phyloP scores from a whole-genome alignment of 1,140 invertebrate species.

The Bombus consobrinus region DNA sequence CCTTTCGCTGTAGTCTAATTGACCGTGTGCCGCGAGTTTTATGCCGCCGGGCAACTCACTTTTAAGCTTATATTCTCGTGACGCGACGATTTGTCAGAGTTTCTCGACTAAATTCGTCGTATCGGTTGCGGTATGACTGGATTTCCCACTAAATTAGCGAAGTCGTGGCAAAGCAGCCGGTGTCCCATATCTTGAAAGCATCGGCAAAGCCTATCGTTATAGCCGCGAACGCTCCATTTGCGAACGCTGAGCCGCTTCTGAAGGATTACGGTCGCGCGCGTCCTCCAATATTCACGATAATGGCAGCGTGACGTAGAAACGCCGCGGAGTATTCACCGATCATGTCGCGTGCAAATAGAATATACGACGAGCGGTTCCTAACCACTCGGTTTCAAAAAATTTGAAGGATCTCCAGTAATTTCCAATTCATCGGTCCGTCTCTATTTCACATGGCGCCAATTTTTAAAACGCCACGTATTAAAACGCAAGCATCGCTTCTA shows the following conservation, averaged over 20 bases:
- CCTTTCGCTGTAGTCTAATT: no score
- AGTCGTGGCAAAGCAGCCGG: not conserved
- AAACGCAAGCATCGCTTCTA: no score
- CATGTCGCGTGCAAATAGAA: conserved; percentile 52
- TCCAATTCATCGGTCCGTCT: not conserved
- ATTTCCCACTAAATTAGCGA: not conserved
- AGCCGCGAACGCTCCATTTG: conserved; percentile 9
- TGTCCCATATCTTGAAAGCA: conserved; percentile 9
- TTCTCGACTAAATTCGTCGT: no score
- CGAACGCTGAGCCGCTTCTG: conserved; percentile 45
- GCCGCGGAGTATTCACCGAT: conserved; percentile 36
- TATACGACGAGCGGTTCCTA: conserved; percentile 31
- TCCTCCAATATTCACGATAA: conserved; percentile 60
- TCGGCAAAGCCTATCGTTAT: conserved; percentile 22
- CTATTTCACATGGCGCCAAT: not conserved
- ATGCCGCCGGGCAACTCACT: no score
- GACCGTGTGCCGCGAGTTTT: no score
- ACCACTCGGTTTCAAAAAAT: not conserved
- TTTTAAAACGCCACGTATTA: no score
- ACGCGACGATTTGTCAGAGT: no score
- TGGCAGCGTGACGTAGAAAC: conserved; percentile 39
- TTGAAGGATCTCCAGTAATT: not conserved
- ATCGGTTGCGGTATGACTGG: not conserved
- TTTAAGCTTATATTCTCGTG: no score
- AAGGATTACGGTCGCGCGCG: conserved; percentile 52